phyloP scores from a whole-genome alignment of 92 coral and sea anemone species.

The Umimayanthus chanpuru region DNA sequence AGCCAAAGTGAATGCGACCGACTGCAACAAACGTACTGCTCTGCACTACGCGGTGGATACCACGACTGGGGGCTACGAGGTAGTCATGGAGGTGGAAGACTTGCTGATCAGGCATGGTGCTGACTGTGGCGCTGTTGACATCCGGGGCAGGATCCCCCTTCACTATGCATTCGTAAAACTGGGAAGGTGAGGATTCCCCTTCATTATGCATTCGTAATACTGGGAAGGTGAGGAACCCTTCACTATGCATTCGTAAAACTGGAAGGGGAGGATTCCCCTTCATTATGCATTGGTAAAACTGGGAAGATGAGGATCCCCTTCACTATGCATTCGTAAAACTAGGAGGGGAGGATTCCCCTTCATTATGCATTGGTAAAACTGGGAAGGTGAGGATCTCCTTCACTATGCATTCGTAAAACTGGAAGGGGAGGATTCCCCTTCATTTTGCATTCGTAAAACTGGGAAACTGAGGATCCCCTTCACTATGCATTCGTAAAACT shows the following conservation, averaged over 20 bases:
- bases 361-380: too few relatives aligned
- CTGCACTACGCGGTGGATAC: slow-evolving; percentile 81
- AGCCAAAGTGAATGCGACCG: slow-evolving; percentile 73
- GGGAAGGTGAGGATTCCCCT: slow-evolving; percentile 36
- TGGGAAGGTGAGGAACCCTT: slow-evolving; percentile 57
- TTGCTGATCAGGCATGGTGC: slow-evolving; percentile 74
- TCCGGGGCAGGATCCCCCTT: slow-evolving; percentile 68
- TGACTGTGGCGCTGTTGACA: slow-evolving; percentile 64
- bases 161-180: slow-evolving; percentile 85
- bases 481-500: slow-evolving; percentile 82
- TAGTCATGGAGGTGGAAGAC: slow-evolving; percentile 75
- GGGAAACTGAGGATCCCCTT: slow-evolving; percentile 63
- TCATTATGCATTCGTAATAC: too few relatives aligned
- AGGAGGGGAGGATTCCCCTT: slow-evolving; percentile 21
- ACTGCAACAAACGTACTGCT: slow-evolving; percentile 58
- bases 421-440: too few relatives aligned
- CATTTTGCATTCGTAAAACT: too few relatives aligned
- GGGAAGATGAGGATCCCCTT: slow-evolving; percentile 63
- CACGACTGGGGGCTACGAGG: slow-evolving; percentile 86
- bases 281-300: too few relatives aligned
- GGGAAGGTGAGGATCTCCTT: slow-evolving; percentile 63
- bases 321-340: slow-evolving; percentile 82
- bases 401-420: slow-evolving; percentile 79
- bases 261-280: neutral
- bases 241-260: slow-evolving; percentile 85